These are phyloP conservation scores for Agelas oroides DNA, from an alignment of 37 sponge, comb jelly and placozoan genomes.

Conservation along the genomic window DNA sequence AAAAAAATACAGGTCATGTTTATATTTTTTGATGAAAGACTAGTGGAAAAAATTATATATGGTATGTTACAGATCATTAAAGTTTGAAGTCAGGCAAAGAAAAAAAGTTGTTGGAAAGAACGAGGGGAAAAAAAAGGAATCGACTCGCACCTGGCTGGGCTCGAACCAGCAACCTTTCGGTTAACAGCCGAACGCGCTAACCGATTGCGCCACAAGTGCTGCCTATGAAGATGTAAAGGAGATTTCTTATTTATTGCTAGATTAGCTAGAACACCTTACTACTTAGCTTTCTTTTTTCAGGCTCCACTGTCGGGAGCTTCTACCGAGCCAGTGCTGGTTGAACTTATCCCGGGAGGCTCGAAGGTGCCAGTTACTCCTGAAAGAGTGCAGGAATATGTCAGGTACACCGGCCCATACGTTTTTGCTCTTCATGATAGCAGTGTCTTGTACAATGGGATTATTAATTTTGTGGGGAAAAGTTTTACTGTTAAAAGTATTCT, in stretches of 20 bases:
- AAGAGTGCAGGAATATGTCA: slow-evolving; percentile 86
- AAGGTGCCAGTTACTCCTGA: slow-evolving; percentile 85
- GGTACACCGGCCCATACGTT: slow-evolving; percentile 19
- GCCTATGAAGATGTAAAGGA: not conserved
- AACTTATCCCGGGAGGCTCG: slow-evolving; percentile 80
- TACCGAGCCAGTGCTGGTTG: slow-evolving; percentile 60
- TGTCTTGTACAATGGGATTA: not conserved
- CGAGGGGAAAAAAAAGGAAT: slow-evolving; percentile 27
- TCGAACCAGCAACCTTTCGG: slow-evolving; percentile 85
- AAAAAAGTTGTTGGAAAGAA: not conserved
- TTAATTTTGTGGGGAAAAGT: not conserved
- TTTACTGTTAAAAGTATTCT: not conserved
- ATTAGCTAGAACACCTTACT: not conserved
- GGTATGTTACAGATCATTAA: too few relatives aligned
- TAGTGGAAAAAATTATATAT: not conserved
- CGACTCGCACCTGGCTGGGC: slow-evolving; percentile 66
- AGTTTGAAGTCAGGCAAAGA: not conserved
- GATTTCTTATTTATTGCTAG: too few relatives aligned
- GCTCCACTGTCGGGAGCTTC: slow-evolving; percentile 57
- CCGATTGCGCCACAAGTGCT: slow-evolving; percentile 78
- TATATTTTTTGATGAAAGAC: not conserved
- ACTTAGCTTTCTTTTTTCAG: slow-evolving; percentile 27
- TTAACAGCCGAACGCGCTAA: slow-evolving; percentile 86
- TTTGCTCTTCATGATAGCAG: not conserved
- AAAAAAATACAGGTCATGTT: not conserved